A percentile compares a stretch with the other conserved stretches of the same genome.
Conservation (phyloP, 1,140 invertebrate genomes). For the Pseudomyrmex flavicornis region DNA sequence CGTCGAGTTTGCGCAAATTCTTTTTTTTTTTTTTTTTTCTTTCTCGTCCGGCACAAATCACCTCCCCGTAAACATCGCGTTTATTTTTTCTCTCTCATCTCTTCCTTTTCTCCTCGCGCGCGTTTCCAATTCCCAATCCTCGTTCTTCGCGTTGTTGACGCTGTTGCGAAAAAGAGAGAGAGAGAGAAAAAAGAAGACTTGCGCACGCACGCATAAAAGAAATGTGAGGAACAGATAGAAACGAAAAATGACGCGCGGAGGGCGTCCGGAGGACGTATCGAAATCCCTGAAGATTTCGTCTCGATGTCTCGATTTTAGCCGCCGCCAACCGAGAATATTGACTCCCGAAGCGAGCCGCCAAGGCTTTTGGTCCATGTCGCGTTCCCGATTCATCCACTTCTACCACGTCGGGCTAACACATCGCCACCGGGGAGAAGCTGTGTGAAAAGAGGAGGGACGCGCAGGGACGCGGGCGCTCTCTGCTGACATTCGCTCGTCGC, state of each 20-base stretch:
- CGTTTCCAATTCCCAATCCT: constrained; percentile 34
- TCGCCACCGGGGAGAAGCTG: constrained; percentile 17
- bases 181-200: neutral
- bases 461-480: constrained; percentile 11
- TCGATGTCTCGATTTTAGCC: constrained; percentile 50
- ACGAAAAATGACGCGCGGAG: neutral
- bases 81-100: neutral
- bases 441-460: constrained; percentile 4
- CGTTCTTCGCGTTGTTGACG: constrained; percentile 20
- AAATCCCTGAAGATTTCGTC: constrained; percentile 46
- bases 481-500: constrained; percentile 69
- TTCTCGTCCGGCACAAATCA: constrained; percentile 33
- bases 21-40: constrained; percentile 34
- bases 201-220: constrained; percentile 10
- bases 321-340: constrained; percentile 54
- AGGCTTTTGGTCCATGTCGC: constrained; percentile 49
- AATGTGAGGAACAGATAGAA: constrained; percentile 5
- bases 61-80: constrained; percentile 33
- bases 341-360: constrained; percentile 40
- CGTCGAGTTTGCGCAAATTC: constrained; percentile 61
- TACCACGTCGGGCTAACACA: constrained; percentile 39
- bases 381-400: constrained; percentile 43
- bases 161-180: too few species aligned
- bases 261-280: constrained; percentile 14
- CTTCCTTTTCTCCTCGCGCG: neutral